Evolutionary conservation across 2,888 invertebrate genomes (phyloP).

Genomic region (Hermaeophaga mercurialis): DNA sequence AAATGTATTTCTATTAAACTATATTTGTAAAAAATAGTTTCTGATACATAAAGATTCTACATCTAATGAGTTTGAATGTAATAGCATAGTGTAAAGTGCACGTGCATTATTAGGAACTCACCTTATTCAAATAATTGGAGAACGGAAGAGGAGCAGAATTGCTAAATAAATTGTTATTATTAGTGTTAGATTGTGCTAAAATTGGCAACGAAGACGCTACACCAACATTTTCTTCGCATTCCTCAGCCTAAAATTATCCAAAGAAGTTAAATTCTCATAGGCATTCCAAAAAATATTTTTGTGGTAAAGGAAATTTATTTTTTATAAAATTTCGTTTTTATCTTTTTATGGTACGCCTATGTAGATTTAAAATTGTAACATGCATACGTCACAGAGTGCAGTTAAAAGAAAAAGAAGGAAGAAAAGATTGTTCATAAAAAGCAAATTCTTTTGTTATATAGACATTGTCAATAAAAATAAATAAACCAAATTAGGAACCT

Average conservation of each 20-base stretch:
- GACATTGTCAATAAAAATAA: too few relatives aligned
- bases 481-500: too few relatives aligned
- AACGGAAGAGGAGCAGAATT: conserved; percentile 48
- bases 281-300: not conserved
- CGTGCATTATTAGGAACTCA: conserved; percentile 34
- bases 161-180: conserved; percentile 43
- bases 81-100: not conserved
- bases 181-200: conserved; percentile 44
- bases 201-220: conserved; percentile 39
- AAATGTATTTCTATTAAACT: too few relatives aligned
- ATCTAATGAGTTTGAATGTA: too few relatives aligned
- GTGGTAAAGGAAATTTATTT: too few relatives aligned
- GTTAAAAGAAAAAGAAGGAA: conserved; percentile 12
- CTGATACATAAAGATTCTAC: too few relatives aligned
- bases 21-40: too few relatives aligned
- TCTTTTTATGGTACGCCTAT: not conserved
- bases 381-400: conserved; percentile 38
- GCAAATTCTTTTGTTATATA: too few relatives aligned
- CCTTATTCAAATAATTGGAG: conserved; percentile 49
- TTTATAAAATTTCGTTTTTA: not conserved
- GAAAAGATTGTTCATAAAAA: conserved; percentile 1
- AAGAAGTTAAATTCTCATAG: conserved; percentile 23
- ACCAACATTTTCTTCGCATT: conserved; percentile 41
- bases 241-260: conserved; percentile 41
- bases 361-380: conserved; percentile 33